These are phyloP conservation scores for Fulica atra DNA, from an alignment of 2,113 vertebrate species.

Conservation along the genomic window DNA sequence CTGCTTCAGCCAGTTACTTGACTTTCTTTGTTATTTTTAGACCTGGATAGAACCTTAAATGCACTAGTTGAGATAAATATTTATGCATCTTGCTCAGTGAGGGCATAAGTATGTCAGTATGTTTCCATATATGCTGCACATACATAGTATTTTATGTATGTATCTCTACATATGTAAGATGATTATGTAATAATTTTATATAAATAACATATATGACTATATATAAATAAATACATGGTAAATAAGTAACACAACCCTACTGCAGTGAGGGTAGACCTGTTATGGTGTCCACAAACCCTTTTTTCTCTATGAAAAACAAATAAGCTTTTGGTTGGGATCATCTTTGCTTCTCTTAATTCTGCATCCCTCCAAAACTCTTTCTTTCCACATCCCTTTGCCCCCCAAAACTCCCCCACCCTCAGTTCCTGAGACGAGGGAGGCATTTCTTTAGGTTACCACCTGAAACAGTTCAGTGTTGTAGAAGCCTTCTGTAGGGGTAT, in stretches of 20 bases:
- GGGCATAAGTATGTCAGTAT: fast-evolving
- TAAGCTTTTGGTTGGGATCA: background rate
- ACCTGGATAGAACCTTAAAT: background rate
- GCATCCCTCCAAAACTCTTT: no score
- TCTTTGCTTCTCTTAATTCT: background rate
- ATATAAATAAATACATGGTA: fast-evolving
- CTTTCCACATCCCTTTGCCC: background rate
- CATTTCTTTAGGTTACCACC: background rate
- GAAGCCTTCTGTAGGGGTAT: no score
- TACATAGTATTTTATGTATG: background rate
- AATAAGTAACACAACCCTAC: background rate
- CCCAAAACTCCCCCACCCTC: no score
- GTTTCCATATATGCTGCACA: background rate
- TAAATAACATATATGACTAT: background rate
- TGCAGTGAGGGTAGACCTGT: no score
- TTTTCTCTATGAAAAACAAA: background rate
- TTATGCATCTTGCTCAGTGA: background rate
- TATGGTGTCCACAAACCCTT: background rate
- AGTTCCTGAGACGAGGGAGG: fast-evolving
- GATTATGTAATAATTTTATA: background rate
- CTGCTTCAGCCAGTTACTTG: background rate
- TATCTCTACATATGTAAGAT: background rate
- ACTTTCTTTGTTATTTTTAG: background rate
- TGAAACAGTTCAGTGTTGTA: background rate
- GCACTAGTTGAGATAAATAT: background rate